Evolutionary conservation across 2,888 invertebrate species (phyloP).

Genomic region (Orthonychiurus folsomi): DNA sequence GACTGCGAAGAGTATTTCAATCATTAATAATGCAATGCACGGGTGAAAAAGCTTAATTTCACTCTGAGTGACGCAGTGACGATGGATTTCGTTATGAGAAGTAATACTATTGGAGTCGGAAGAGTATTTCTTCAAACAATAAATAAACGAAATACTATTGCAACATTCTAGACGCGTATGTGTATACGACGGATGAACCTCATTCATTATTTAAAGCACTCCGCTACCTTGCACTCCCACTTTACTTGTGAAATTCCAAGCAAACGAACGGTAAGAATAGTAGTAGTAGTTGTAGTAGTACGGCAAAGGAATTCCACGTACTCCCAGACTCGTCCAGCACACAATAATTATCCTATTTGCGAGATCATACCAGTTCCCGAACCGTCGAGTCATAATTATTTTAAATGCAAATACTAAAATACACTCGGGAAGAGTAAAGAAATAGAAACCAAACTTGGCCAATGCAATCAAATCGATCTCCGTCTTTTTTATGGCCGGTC

Average conservation of each 20-base stretch:
- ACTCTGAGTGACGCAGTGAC: background rate
- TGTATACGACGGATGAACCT: background rate
- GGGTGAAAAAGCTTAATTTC: background rate
- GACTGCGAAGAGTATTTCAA: background rate
- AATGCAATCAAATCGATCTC: too few species aligned
- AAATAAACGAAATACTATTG: background rate
- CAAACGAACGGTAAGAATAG: too few species aligned
- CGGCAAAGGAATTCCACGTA: too few species aligned
- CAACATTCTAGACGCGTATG: background rate
- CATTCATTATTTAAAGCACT: background rate
- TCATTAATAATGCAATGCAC: background rate
- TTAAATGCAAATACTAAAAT: too few species aligned
- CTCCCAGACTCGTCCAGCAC: background rate
- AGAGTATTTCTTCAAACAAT: background rate
- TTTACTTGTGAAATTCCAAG: background rate
- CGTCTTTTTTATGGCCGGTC: too few species aligned
- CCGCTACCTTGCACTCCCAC: too few species aligned
- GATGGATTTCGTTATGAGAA: background rate
- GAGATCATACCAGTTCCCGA: background rate
- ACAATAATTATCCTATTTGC: background rate
- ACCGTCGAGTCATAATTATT: background rate
- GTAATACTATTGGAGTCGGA: background rate
- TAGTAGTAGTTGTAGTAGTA: too few species aligned
- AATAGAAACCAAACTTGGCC: too few species aligned
- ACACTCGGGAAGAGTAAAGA: too few species aligned